Evolutionary conservation across 2,888 invertebrate genomes (phyloP).

Genomic region (Drosophila melanosoma): DNA sequence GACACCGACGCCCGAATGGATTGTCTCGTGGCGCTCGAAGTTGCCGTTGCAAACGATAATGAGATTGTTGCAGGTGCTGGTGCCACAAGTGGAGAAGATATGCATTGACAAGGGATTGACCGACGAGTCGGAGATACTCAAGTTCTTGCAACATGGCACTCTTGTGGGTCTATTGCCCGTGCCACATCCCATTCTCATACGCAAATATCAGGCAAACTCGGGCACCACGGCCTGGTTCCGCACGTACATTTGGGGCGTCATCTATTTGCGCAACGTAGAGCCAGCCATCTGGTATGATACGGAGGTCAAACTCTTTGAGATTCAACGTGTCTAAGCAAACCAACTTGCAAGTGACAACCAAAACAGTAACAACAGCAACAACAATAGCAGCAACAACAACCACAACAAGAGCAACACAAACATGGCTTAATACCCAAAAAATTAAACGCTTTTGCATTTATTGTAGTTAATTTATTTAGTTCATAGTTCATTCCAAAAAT

Average conservation of each 20-base stretch:
- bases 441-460: constrained; percentile 72
- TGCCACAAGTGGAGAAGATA: constrained; percentile 99
- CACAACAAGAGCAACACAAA: constrained; percentile 25
- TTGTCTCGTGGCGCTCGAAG: constrained; percentile 96
- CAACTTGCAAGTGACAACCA: constrained; percentile 38
- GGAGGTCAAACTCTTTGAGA: constrained; percentile 99
- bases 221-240: constrained; percentile 99
- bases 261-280: constrained; percentile 98
- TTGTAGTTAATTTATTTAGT: constrained; percentile 73
- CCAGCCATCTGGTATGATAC: constrained; percentile 99
- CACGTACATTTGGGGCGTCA: constrained; percentile 99
- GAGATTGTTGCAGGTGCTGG: constrained; percentile 98
- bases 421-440: constrained; percentile 49
- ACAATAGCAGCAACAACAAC: constrained; percentile 16
- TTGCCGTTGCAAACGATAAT: constrained; percentile 99
- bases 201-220: constrained; percentile 99
- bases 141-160: constrained; percentile 99
- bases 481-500: constrained; percentile 62
- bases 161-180: constrained; percentile 98
- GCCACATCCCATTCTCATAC: constrained; percentile 99
- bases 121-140: constrained; percentile 99
- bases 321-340: constrained; percentile 92
- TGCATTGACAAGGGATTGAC: constrained; percentile 99
- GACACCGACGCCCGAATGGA: constrained; percentile 98
- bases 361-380: constrained; percentile 22